Conservation (phyloP, 2,113 vertebrate genomes). For the Oryzias javanicus region DNA sequence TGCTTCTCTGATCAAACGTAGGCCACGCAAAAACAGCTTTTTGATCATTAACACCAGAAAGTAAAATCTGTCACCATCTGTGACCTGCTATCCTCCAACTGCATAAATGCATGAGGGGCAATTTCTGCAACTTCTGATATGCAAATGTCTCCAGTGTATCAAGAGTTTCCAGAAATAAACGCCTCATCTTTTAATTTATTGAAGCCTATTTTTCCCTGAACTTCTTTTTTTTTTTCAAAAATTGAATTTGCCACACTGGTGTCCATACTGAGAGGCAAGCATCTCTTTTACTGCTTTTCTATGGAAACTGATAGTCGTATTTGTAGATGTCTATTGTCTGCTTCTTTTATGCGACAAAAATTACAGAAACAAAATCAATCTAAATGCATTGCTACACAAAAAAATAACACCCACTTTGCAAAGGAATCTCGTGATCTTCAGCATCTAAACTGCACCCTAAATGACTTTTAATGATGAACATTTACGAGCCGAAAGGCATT, state of each 20-base stretch:
- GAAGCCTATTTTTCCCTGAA: no score
- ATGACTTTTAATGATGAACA: conserved; percentile 40
- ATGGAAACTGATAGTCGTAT: not conserved
- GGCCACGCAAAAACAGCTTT: no score
- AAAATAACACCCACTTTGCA: conserved; percentile 6
- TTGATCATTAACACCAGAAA: no score
- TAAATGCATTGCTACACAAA: conserved; percentile 9
- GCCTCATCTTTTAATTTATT: no score
- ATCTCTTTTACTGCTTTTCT: not conserved
- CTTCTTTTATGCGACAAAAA: not conserved
- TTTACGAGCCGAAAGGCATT: conserved; percentile 37
- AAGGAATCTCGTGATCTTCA: conserved; percentile 28
- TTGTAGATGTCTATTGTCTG: conserved; percentile 15
- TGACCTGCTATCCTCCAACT: no score
- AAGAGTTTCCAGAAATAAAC: no score
- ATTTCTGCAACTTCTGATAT: no score
- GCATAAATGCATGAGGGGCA: no score
- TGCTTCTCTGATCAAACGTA: no score
- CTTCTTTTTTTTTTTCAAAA: no score
- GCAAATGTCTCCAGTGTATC: no score
- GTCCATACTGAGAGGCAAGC: not conserved
- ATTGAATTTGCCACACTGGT: not conserved
- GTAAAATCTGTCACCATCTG: no score
- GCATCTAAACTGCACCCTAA: conserved; percentile 37
- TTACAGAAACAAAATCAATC: conserved; percentile 32